A percentile compares a stretch with the other conserved stretches of the same genome.
These are phyloP conservation scores for Dolomedes plantarius DNA, from an alignment of 2,888 invertebrate species.

Conservation along the genomic window DNA sequence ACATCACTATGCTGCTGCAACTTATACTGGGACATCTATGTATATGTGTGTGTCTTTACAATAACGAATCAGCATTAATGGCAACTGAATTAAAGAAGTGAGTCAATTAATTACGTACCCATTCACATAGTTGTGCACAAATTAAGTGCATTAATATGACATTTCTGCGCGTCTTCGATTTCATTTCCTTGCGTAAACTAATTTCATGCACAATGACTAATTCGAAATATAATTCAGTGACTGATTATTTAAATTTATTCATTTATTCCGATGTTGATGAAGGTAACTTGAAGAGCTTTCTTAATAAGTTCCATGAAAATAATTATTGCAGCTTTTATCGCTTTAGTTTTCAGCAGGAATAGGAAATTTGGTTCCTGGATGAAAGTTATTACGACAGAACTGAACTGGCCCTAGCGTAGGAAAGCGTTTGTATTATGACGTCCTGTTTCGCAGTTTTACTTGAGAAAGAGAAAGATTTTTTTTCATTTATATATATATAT, in stretches of 20 bases:
- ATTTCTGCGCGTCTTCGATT: not conserved
- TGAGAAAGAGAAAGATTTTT: too few species aligned
- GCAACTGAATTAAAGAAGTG: not conserved
- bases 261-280: conserved; percentile 8
- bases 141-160: conserved; percentile 6
- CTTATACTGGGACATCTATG: too few species aligned
- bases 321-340: conserved; percentile 2
- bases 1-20: too few species aligned
- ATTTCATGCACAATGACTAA: conserved; percentile 14
- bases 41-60: not conserved
- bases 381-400: too few species aligned
- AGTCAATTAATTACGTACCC: not conserved
- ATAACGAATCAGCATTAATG: not conserved
- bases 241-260: conserved; percentile 12
- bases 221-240: not conserved
- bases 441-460: too few species aligned
- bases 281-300: conserved; percentile 3
- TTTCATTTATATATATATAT: too few species aligned
- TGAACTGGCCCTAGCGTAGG: too few species aligned
- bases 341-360: not conserved
- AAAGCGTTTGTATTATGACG: too few species aligned
- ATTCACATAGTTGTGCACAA: conserved; percentile 11
- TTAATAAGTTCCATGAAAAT: conserved; percentile 12
- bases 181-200: not conserved
- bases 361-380: too few species aligned